Evolutionary conservation across 2,888 invertebrate genomes (phyloP).

Genomic region (Drosophila sordidula): DNA sequence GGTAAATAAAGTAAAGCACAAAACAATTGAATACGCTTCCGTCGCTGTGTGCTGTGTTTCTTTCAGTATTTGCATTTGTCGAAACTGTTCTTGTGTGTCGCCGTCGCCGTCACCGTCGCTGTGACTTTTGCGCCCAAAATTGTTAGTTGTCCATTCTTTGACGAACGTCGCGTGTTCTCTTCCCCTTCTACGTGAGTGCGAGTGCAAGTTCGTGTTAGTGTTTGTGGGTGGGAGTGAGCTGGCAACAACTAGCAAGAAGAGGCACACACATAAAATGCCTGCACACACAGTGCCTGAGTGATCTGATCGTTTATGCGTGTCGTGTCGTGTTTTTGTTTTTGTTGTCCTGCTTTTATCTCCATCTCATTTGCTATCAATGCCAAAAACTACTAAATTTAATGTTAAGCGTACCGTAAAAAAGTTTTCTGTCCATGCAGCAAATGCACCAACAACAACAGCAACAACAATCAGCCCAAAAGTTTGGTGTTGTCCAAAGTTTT

Average conservation of each 20-base stretch:
- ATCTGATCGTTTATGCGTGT: constrained; percentile 66
- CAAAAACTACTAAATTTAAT: constrained; percentile 30
- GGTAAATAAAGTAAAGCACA: constrained; percentile 16
- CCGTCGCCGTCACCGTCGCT: constrained; percentile 3
- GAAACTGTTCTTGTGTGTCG: constrained; percentile 6
- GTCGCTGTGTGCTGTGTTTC: neutral
- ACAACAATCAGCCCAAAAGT: constrained; percentile 48
- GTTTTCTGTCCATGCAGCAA: constrained; percentile 53
- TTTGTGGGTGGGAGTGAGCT: neutral
- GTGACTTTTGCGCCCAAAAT: constrained; percentile 1
- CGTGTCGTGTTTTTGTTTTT: constrained; percentile 15
- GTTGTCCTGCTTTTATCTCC: neutral
- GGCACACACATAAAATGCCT: constrained; percentile 4
- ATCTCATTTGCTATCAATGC: constrained; percentile 23
- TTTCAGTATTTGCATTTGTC: constrained; percentile 18
- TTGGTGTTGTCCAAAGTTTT: constrained; percentile 59
- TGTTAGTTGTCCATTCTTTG: constrained; percentile 13
- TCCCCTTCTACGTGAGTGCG: neutral
- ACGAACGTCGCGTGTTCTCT: constrained; percentile 8
- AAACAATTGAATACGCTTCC: constrained; percentile 2
- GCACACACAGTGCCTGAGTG: constrained; percentile 45
- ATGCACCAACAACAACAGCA: constrained; percentile 38
- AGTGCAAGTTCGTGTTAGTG: neutral
- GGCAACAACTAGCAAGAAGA: neutral
- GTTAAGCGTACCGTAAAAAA: constrained; percentile 23